These are phyloP conservation scores for Argopecten irradians DNA, from an alignment of 1,140 invertebrate species.

Conservation along the genomic window DNA sequence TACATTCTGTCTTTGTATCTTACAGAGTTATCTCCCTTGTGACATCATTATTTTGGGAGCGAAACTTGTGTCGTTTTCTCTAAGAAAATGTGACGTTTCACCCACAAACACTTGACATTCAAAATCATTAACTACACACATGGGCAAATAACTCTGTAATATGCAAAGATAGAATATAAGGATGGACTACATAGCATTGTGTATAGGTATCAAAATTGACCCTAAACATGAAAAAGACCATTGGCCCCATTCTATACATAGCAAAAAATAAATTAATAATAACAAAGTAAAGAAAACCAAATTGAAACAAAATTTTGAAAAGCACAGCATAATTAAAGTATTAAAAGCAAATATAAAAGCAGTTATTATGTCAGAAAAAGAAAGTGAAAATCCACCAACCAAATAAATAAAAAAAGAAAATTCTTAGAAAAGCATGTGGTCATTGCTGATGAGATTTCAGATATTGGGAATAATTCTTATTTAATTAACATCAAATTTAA, in stretches of 20 bases:
- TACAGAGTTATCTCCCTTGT: too few species aligned
- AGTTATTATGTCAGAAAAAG: background rate
- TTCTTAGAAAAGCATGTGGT: background rate
- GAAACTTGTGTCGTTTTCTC: too few species aligned
- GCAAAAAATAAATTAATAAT: background rate
- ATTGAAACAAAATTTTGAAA: background rate
- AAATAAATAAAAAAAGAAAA: background rate
- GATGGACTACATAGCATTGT: background rate
- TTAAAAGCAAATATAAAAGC: conserved; percentile 11
- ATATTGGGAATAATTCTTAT: background rate
- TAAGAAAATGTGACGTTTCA: too few species aligned
- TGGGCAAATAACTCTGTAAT: too few species aligned
- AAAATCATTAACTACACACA: too few species aligned
- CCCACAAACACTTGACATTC: too few species aligned
- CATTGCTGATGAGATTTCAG: background rate
- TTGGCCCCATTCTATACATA: background rate
- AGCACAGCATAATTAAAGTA: conserved; percentile 18
- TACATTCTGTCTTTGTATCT: too few species aligned
- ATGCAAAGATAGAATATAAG: too few species aligned
- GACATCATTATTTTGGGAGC: too few species aligned
- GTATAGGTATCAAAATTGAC: too few species aligned
- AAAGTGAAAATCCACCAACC: conserved; percentile 21
- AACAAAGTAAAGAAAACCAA: background rate
- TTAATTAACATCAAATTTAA: too few species aligned
- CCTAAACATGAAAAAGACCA: background rate